Percentiles rank a stretch among this genome's conserved stretches.
Evolutionary conservation across 2,888 invertebrate genomes (phyloP).

Genomic region (Lasioglossum zephyrum): DNA sequence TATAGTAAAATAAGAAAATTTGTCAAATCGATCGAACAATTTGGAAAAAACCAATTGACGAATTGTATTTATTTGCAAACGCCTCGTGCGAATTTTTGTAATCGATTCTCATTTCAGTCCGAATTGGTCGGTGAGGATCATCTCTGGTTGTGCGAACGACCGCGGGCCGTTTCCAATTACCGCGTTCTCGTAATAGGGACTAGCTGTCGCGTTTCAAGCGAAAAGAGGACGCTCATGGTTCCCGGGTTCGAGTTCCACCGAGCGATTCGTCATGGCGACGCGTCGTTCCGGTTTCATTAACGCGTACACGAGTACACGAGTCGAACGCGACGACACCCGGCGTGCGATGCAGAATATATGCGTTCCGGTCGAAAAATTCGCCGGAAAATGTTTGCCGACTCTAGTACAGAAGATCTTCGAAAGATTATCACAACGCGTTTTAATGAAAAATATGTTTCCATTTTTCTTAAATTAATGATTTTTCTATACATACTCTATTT

Average conservation of each 20-base stretch:
- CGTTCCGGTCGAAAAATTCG: not conserved
- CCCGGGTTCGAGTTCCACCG: not conserved
- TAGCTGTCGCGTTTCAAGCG: not conserved
- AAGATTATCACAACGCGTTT: too few species aligned
- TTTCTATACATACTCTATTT: too few species aligned
- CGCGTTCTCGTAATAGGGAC: not conserved
- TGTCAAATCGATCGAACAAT: too few species aligned
- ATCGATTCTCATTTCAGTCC: not conserved
- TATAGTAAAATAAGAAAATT: too few species aligned
- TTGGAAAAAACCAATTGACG: not conserved
- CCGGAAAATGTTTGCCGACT: too few species aligned
- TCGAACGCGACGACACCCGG: not conserved
- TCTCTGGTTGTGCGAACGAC: not conserved
- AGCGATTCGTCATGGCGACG: not conserved
- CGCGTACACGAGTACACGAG: not conserved
- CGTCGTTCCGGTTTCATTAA: constrained; percentile 41
- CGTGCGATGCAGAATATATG: not conserved
- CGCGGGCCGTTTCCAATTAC: not conserved
- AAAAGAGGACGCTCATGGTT: not conserved
- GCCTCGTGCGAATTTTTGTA: not conserved
- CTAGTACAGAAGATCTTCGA: too few species aligned
- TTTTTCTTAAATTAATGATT: too few species aligned
- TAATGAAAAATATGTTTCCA: too few species aligned
- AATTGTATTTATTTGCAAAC: not conserved
- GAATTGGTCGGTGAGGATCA: not conserved